Conservation (phyloP, 2,888 invertebrate genomes). For the Thereva unica region DNA sequence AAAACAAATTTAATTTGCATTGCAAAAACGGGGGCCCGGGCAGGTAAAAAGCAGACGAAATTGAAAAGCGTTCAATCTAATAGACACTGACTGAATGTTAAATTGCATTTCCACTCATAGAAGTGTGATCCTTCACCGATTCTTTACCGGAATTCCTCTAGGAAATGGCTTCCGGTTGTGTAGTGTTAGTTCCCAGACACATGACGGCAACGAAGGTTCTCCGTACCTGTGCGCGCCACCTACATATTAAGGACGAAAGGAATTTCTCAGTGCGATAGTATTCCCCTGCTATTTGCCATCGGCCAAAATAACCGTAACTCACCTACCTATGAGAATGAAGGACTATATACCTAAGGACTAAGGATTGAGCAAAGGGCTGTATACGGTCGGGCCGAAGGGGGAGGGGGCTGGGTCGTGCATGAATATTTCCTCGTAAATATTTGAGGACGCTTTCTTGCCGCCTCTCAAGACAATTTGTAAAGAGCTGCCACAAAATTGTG, state of each 20-base stretch:
- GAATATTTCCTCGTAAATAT: not conserved
- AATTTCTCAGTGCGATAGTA: not conserved
- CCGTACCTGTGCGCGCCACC: not conserved
- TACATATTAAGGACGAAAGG: not conserved
- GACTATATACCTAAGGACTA: too few species aligned
- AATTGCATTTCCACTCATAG: conserved; percentile 26
- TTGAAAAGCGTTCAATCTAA: conserved; percentile 17
- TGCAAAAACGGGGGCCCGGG: not conserved
- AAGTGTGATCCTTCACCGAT: conserved; percentile 1
- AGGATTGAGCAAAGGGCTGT: too few species aligned
- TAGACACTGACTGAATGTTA: conserved; percentile 24
- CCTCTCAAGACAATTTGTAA: conserved; percentile 29
- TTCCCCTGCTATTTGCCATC: not conserved
- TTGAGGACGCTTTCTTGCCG: conserved; percentile 20
- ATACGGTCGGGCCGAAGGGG: too few species aligned
- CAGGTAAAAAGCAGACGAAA: too few species aligned
- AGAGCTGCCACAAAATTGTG: conserved; percentile 24
- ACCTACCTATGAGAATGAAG: conserved; percentile 5
- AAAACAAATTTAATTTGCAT: conserved; percentile 13
- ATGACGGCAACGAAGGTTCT: not conserved
- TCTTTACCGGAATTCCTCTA: conserved; percentile 13
- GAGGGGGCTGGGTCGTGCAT: too few species aligned
- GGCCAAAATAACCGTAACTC: conserved; percentile 10
- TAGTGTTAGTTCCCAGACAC: conserved; percentile 15
- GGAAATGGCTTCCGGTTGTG: conserved; percentile 20